These are phyloP conservation scores for Corapipo altera DNA, from an alignment of 2,113 vertebrate genomes.

Conservation along the genomic window DNA sequence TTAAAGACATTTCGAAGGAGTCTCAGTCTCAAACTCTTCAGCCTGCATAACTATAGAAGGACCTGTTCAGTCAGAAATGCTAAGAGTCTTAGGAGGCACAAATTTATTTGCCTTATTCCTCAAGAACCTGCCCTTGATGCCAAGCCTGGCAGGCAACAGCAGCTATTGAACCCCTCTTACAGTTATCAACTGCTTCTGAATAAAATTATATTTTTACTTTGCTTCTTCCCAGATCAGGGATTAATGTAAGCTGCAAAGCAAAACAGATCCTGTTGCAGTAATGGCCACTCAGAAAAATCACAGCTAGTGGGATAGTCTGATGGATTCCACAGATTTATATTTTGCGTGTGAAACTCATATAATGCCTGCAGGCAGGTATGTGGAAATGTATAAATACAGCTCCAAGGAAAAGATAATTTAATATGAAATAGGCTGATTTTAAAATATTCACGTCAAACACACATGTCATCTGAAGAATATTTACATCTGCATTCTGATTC, in stretches of 20 bases:
- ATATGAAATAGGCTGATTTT: background rate
- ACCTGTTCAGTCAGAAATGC: background rate
- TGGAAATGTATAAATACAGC: background rate
- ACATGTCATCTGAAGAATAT: background rate
- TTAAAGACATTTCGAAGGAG: background rate
- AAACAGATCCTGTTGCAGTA: background rate
- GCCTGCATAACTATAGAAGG: background rate
- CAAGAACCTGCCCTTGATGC: background rate
- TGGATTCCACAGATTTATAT: background rate
- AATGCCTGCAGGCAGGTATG: background rate
- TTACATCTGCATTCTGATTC: background rate
- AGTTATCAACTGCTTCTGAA: background rate
- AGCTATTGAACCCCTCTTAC: background rate
- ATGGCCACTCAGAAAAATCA: background rate
- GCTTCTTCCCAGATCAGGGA: background rate
- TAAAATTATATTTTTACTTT: background rate
- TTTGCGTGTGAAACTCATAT: background rate
- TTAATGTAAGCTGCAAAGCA: background rate
- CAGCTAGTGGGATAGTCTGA: background rate
- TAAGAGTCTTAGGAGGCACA: background rate
- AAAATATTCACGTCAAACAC: background rate
- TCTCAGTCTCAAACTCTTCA: background rate
- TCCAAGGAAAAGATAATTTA: background rate
- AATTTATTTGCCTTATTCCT: background rate
- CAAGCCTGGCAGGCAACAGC: background rate